These are phyloP conservation scores for Pangasius djambal DNA, from an alignment of 2,797 vertebrate genomes.

Conservation along the genomic window DNA sequence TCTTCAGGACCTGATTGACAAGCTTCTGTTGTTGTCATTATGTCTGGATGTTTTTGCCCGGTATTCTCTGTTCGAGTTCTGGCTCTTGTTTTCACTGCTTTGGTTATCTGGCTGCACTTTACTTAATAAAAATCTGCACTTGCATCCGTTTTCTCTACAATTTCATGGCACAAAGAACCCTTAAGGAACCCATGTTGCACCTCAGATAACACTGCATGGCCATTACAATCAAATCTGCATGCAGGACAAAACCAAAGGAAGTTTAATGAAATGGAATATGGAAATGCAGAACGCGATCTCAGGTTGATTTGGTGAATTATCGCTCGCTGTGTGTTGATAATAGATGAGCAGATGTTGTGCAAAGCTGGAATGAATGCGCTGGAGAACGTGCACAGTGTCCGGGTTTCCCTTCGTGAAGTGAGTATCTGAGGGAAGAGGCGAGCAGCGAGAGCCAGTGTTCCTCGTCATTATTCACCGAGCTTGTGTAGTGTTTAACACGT, in stretches of 20 bases:
- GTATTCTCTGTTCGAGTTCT: no score
- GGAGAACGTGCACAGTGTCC: background rate
- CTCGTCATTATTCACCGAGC: constrained; percentile 23
- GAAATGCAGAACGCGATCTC: background rate
- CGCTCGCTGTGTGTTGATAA: background rate
- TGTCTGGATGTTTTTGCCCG: no score
- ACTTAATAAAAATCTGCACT: no score
- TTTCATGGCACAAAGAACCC: background rate
- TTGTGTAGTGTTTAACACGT: constrained; percentile 20
- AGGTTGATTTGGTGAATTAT: background rate
- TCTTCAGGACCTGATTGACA: no score
- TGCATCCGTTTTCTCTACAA: no score
- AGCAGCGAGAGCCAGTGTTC: background rate
- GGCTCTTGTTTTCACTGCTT: no score
- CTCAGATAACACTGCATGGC: background rate
- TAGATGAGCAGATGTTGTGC: background rate
- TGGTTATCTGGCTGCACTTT: no score
- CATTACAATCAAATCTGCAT: background rate
- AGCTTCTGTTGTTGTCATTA: no score
- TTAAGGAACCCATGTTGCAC: background rate
- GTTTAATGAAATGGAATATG: background rate
- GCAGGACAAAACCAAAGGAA: background rate
- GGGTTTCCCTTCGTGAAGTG: background rate
- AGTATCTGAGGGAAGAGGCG: background rate
- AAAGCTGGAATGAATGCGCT: background rate